Base-by-base conservation (phyloP, 2,797 vertebrate species). In the Pagetopsis macropterus region DNA sequence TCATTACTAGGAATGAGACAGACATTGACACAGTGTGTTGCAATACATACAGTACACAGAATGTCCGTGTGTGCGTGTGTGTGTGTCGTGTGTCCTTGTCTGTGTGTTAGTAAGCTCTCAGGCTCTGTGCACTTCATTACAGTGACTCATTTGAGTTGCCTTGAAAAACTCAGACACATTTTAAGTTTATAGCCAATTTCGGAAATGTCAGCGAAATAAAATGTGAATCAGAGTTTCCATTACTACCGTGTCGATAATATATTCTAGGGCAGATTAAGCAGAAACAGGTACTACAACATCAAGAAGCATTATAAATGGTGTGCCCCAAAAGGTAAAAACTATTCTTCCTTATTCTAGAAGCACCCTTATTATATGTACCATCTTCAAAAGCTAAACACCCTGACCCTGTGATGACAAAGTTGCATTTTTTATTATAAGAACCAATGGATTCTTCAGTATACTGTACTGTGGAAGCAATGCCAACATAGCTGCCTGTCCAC, bases 1-100 rank as follows among this genome's bases (percentile, higher is more conserved):
- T 66, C 6, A 15, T 60, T 31, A 43, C 16, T 1, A 8, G 19
- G 37, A 51, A 58, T 49, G 11, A 63, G 45, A 50, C 9, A 54
- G 17, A 52, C 21, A 65, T 74, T 23, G 10, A 48, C 37, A 52
- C 16, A 46, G 41, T 41, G 56, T 45, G 49, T 19, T 61, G 66
- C 46, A 63, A 37, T 45, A 41, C 21, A 70, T 65, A 16, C 21
- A 21, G 21, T 21, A 21, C 44, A 58, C 3, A 41, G 9, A 40
- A 51, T 12, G 14, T 12, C 10, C 0, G 0, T 46, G 23, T 4
- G 2, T 54, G 44, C 55, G 27, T 10, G 40, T 4, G 15, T 16
- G 44, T 6, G 45, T 46, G 45, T 46, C 7, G 15, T 46, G 9
- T 13, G 41, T 27, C 33, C 7, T 37, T 37, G 33, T 37, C 1